phyloP scores from a whole-genome alignment of 2,888 invertebrate genomes.

The Venusia cambrica region DNA sequence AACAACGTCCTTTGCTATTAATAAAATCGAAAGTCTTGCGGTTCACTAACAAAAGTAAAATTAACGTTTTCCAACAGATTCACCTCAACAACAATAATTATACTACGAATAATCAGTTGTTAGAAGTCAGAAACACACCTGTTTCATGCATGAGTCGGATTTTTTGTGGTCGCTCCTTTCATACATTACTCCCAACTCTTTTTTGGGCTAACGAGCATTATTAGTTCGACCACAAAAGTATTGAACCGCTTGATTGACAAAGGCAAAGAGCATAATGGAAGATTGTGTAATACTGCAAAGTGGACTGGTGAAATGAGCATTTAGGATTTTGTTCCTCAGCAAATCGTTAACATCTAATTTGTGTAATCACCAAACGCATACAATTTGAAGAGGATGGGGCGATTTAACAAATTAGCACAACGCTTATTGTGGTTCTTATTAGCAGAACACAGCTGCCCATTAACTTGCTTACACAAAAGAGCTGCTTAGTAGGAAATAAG shows the following conservation, averaged over 20 bases:
- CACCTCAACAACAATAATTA: conserved; percentile 58
- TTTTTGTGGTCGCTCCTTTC: conserved; percentile 68
- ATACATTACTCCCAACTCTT: conserved; percentile 67
- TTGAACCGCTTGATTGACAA: conserved; percentile 71
- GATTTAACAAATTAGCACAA: conserved; percentile 43
- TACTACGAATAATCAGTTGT: conserved; percentile 53
- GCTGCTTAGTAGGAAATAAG: conserved; percentile 31
- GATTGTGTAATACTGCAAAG: conserved; percentile 51
- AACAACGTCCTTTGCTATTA: conserved; percentile 27
- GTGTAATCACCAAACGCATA: conserved; percentile 43
- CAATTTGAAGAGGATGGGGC: conserved; percentile 37
- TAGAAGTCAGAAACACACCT: conserved; percentile 72
- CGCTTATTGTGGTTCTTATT: conserved; percentile 20
- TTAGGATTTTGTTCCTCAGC: conserved; percentile 60
- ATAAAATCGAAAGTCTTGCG: conserved; percentile 63
- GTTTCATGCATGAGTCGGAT: conserved; percentile 60
- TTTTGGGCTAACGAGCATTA: conserved; percentile 70
- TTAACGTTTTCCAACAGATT: conserved; percentile 51
- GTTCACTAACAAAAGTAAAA: conserved; percentile 49
- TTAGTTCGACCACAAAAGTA: conserved; percentile 75
- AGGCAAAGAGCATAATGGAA: conserved; percentile 53
- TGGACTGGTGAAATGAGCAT: conserved; percentile 40
- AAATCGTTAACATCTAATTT: conserved; percentile 59
- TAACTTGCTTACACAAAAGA: conserved; percentile 13
- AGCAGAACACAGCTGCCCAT: conserved; percentile 7